Base-by-base conservation (phyloP, 2,113 vertebrate genomes). In the Crocuta crocuta region DNA sequence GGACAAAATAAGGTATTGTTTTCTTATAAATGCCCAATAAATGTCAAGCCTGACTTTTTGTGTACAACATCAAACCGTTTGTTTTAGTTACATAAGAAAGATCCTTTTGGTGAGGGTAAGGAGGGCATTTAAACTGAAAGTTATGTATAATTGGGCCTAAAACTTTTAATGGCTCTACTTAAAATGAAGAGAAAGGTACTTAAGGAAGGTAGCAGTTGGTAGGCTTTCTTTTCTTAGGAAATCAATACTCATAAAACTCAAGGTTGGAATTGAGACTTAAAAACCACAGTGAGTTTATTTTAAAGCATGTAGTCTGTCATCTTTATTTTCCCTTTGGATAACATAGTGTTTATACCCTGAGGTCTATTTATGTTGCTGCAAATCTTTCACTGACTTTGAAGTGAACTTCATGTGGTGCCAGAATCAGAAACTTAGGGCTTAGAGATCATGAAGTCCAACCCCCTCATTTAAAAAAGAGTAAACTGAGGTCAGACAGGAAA, bases 221-320 rank as follows among this genome's bases (percentile, higher is more conserved):
- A 48, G 61, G n/a, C 71, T 96, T 96, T 92, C 92, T 97, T 97
- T 95, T 95, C 94, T 95, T 95, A 91, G 92, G 95, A 95, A 98
- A 98, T 98, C 98, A 97, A 97, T 98, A 98, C 90, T 94, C 96
- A 91, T 96, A 97, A 97, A 97, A 94, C 50, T 95, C 94, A 97
- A 96, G 92, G 91, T 94, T 97, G 86, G 84, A 97, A 93, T 48
- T 95, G 94, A 98, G 96, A 96, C 94, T 96, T 97, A 94, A 94
- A 98, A 98, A 91, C 97, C 97, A 95, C 97, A 97, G 81, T 58
- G 48, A 96, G 91, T 96, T 98, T 96, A 98, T 97, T 98, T 98
- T 98, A 97, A 98, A 97, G 86, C 68, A 53, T 43, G 66, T 81
- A 92, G 90, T 79, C 92, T 98, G 91, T 95, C 97, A 96, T 96